Percentiles rank a stretch among this genome's conserved stretches.
phyloP scores from a whole-genome alignment of 2,888 invertebrate species.

The Malachius bipustulatus region DNA sequence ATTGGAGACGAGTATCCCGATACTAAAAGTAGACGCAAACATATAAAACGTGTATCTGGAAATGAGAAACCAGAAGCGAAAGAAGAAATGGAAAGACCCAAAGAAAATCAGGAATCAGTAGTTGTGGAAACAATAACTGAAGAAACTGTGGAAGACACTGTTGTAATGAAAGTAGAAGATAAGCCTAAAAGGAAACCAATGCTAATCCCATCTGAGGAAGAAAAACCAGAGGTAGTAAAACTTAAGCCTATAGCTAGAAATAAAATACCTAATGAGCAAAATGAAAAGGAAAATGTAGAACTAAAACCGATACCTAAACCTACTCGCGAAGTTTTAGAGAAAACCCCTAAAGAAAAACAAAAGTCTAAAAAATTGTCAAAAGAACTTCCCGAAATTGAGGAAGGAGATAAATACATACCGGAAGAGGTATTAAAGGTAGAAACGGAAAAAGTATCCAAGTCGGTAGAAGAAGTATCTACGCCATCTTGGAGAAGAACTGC shows the following conservation, averaged over 20 bases:
- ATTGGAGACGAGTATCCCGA: no score
- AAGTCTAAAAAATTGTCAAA: conserved; percentile 17
- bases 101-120: conserved; percentile 25
- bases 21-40: no score
- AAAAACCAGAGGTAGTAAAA: conserved; percentile 27
- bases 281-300: conserved; percentile 22
- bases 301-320: conserved; percentile 22
- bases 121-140: conserved; percentile 45
- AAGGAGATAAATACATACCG: conserved; percentile 26
- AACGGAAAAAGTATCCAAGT: conserved; percentile 24
- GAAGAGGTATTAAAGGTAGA: conserved; percentile 26
- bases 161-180: conserved; percentile 40
- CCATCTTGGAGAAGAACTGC: conserved; percentile 32
- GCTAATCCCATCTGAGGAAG: conserved; percentile 22
- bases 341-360: conserved; percentile 23
- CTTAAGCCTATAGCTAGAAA: conserved; percentile 29
- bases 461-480: conserved; percentile 26
- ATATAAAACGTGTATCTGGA: no score
- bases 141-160: conserved; percentile 47
- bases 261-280: conserved; percentile 22
- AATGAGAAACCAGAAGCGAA: conserved; percentile 22
- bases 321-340: conserved; percentile 19
- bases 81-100: conserved; percentile 23
- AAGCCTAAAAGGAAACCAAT: conserved; percentile 26
- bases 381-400: conserved; percentile 23